These are phyloP conservation scores for Sussaba pulchella DNA, from an alignment of 2,888 invertebrate genomes.

Conservation along the genomic window DNA sequence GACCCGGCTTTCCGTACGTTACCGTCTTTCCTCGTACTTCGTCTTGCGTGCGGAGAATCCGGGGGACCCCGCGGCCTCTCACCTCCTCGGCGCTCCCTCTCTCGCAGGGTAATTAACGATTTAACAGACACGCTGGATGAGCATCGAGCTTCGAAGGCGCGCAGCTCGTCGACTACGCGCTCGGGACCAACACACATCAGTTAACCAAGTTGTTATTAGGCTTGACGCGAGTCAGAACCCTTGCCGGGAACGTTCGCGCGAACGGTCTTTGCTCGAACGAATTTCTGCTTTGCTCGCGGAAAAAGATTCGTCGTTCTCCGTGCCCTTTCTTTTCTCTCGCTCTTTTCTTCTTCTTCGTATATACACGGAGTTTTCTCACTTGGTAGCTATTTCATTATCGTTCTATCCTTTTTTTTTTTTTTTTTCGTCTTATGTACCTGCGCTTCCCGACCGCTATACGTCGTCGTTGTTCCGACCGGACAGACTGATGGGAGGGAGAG, in stretches of 20 bases:
- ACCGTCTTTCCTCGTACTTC: constrained; percentile 8
- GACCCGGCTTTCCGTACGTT: constrained; percentile 35
- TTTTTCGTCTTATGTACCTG: constrained; percentile 5
- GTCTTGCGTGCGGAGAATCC: too few relatives aligned
- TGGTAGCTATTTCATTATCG: constrained; percentile 21
- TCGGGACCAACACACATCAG: constrained; percentile 69
- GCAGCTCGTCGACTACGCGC: constrained; percentile 44
- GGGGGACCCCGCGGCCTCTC: constrained; percentile 45
- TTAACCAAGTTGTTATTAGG: constrained; percentile 80
- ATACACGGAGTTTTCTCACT: constrained; percentile 25
- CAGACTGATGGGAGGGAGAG: constrained; percentile 26
- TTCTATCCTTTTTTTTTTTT: constrained; percentile 29
- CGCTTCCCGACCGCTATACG: constrained; percentile 10
- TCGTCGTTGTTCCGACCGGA: constrained; percentile 52
- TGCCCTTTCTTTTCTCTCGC: background rate
- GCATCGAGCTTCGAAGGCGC: constrained; percentile 68
- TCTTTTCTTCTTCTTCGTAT: background rate
- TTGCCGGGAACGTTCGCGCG: constrained; percentile 14
- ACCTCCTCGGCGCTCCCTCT: constrained; percentile 36
- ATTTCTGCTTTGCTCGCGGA: constrained; percentile 3
- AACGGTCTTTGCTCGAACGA: constrained; percentile 23
- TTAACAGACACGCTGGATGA: constrained; percentile 80
- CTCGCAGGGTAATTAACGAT: constrained; percentile 79
- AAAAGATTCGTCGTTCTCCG: constrained; percentile 41
- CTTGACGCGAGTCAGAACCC: constrained; percentile 60